Conservation (phyloP, 2,888 invertebrate genomes). For the Spodoptera littoralis region DNA sequence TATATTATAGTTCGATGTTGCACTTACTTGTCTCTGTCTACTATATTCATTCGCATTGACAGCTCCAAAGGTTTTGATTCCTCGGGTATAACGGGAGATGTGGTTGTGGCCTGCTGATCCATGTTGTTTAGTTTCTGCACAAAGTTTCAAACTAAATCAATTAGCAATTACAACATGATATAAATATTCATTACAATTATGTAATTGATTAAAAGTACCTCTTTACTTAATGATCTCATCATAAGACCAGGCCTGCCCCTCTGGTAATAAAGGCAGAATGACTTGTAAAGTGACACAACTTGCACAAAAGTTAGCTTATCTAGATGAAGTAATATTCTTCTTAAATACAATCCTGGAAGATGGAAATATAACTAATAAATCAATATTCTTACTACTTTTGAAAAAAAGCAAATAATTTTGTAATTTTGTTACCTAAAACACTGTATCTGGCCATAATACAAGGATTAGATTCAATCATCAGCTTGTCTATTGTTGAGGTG, state of each 20-base stretch:
- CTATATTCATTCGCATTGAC: slow-evolving; percentile 78
- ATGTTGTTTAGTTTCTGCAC: slow-evolving; percentile 83
- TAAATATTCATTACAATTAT: too few relatives aligned
- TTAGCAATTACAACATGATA: too few relatives aligned
- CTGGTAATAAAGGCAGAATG: slow-evolving; percentile 92
- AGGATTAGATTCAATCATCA: slow-evolving; percentile 86
- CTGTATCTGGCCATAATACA: slow-evolving; percentile 90
- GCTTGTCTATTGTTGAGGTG: slow-evolving; percentile 88
- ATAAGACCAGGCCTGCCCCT: slow-evolving; percentile 85
- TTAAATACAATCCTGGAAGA: slow-evolving; percentile 92
- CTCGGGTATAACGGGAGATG: slow-evolving; percentile 71
- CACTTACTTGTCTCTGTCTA: slow-evolving; percentile 83
- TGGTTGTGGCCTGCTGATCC: slow-evolving; percentile 71
- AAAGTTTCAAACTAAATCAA: not conserved
- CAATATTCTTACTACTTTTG: not conserved
- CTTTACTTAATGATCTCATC: slow-evolving; percentile 85
- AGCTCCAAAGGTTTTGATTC: slow-evolving; percentile 78
- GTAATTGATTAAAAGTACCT: slow-evolving; percentile 65
- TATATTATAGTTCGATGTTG: not conserved
- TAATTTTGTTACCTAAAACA: slow-evolving; percentile 89
- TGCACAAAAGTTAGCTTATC: slow-evolving; percentile 95
- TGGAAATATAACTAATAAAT: too few relatives aligned
- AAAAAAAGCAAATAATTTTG: slow-evolving; percentile 4
- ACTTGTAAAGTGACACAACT: slow-evolving; percentile 92
- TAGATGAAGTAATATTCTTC: slow-evolving; percentile 94